Base-by-base conservation (phyloP, 2,888 invertebrate genomes). In the Scaptomyza flava region DNA sequence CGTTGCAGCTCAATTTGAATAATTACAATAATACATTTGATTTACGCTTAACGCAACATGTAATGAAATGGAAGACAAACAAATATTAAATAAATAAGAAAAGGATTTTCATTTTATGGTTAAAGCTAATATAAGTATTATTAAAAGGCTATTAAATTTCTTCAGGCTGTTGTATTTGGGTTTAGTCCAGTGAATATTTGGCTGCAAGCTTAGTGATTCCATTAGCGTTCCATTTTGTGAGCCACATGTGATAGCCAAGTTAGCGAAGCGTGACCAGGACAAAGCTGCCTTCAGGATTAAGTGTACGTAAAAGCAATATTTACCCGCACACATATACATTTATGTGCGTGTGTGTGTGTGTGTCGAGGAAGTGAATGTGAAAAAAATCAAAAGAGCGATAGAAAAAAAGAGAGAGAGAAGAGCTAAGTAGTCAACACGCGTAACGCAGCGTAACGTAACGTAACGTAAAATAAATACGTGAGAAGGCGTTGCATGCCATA, bases 221-320 rank as follows among this genome's bases (percentile, higher is more conserved):
- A 81, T 70, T 77, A 78, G 62, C 65, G 56, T 63, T 63, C 74
- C 17, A 17, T 56, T 50, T 54, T 47, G 65, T 62, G 53, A 57
- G 45, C 33, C 54, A 47, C 56, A 48, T 38, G 23, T 30, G 60
- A 36, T 7, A 31, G 31, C 11, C 14, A 61, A 61, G 17, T 45
- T 36, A 50, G 42, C 54, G 46, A 56, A 51, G 73, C 68, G 70
- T 70, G 68, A 56, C 58, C 73, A 43, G 60, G 33, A 60, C 60
- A 68, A 68, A 68, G 54, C 33, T 66, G 46, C n/a, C 12, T 9
- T 2, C 14, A 2, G 12, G 12, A 57, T 71, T 43, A 43, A 31
- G 3, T 23, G 5, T 23, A 23, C 33, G 23, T 20, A 30, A 3
- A 41, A 12, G 11, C 5, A 30, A 50, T 23, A 14, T 23, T 6